Evolutionary conservation across 1,140 invertebrate genomes (phyloP).

Genomic region (Drosophila kepulauana): DNA sequence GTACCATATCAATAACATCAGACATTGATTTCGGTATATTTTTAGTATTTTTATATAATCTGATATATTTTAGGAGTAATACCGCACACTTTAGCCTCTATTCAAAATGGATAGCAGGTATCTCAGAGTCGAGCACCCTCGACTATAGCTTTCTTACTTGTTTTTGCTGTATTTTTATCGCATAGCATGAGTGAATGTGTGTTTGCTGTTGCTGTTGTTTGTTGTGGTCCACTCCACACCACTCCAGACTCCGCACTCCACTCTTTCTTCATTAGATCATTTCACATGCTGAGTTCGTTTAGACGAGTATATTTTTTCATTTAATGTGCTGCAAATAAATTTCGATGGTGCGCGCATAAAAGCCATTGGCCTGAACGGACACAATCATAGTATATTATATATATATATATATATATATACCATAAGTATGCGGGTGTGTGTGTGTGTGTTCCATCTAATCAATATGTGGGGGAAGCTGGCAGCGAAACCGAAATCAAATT

Average conservation of each 20-base stretch:
- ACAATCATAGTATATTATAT: conserved; percentile 10
- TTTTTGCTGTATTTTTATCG: no score
- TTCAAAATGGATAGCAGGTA: no score
- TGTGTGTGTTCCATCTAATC: conserved; percentile 9
- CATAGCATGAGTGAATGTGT: no score
- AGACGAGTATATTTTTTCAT: background rate
- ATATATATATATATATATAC: conserved; percentile 7
- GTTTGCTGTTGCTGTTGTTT: background rate
- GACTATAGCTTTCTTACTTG: no score
- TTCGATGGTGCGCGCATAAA: conserved; percentile 58
- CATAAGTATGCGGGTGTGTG: no score
- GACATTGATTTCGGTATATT: no score
- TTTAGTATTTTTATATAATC: no score
- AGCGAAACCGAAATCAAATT: conserved; percentile 68
- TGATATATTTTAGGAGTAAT: no score
- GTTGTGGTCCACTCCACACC: background rate
- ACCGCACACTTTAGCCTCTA: no score
- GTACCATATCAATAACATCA: no score
- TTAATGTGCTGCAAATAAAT: conserved; percentile 70
- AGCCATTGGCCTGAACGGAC: conserved; percentile 50
- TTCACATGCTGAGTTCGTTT: conserved; percentile 24
- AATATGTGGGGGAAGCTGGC: conserved; percentile 13
- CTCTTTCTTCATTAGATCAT: conserved; percentile 8
- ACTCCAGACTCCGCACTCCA: background rate
- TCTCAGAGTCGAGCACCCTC: no score